Conservation (phyloP, 2,888 invertebrate genomes). For the Drosophila prolongata region DNA sequence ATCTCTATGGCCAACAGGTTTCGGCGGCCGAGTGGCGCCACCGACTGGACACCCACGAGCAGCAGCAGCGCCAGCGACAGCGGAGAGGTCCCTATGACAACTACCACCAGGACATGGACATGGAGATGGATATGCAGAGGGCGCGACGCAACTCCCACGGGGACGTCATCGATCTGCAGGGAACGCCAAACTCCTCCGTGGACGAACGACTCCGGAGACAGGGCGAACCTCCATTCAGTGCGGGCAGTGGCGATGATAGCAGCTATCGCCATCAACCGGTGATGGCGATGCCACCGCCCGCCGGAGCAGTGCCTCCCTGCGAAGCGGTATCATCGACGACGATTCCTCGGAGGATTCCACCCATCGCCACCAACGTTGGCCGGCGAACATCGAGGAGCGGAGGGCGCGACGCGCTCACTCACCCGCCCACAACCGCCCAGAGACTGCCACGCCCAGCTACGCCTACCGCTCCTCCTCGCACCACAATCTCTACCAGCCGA, state of each 20-base stretch:
- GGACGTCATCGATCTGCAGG: constrained; percentile 61
- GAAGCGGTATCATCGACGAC: constrained; percentile 81
- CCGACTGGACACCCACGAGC: constrained; percentile 76
- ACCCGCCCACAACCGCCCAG: constrained; percentile 57
- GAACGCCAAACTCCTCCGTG: constrained; percentile 76
- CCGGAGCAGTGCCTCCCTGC: constrained; percentile 45
- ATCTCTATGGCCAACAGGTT: constrained; percentile 87
- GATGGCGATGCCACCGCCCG: constrained; percentile 9
- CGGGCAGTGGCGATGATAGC: constrained; percentile 73
- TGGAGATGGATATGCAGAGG: constrained; percentile 72
- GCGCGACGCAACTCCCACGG: constrained; percentile 66
- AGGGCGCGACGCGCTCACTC: constrained; percentile 70
- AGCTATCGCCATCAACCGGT: constrained; percentile 58
- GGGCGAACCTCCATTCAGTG: constrained; percentile 49
- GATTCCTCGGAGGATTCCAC: constrained; percentile 81
- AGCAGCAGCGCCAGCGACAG: constrained; percentile 65
- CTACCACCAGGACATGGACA: constrained; percentile 68
- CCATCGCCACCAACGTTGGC: constrained; percentile 76
- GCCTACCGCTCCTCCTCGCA: constrained; percentile 86
- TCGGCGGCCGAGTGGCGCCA: constrained; percentile 81
- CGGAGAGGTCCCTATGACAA: constrained; percentile 59
- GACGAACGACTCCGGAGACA: constrained; percentile 77
- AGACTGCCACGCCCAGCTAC: constrained; percentile 56
- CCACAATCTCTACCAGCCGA: constrained; percentile 86
- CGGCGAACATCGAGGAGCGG: constrained; percentile 79